Percentiles rank a stretch among this genome's conserved stretches.
Conservation (phyloP, 1,140 invertebrate species). For the Pentalonia nigronervosa region DNA sequence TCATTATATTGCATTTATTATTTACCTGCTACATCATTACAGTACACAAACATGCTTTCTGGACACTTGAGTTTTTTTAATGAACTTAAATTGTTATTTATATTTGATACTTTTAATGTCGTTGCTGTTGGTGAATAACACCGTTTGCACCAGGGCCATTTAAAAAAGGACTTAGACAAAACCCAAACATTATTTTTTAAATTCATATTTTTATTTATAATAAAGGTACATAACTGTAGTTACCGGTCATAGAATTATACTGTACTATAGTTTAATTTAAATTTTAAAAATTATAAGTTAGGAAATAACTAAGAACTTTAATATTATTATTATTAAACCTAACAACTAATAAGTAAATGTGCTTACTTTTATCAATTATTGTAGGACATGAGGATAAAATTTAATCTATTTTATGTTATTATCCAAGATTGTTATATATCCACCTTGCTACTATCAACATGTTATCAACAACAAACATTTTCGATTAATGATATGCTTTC, state of each 20-base stretch:
- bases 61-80: slow-evolving; percentile 32
- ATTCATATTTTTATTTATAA: slow-evolving; percentile 11
- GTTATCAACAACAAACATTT: no score
- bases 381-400: no score
- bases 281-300: not conserved
- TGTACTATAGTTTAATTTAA: not conserved
- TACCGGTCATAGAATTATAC: not conserved
- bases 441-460: no score
- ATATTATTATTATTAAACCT: no score
- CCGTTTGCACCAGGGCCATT: not conserved
- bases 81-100: not conserved
- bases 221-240: not conserved
- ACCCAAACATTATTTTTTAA: not conserved
- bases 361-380: no score
- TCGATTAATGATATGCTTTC: no score
- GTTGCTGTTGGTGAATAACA: not conserved
- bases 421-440: no score
- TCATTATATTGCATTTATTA: not conserved
- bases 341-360: no score
- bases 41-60: slow-evolving; percentile 45
- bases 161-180: not conserved
- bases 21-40: slow-evolving; percentile 29
- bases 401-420: no score
- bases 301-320: no score
- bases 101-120: not conserved